Evolutionary conservation across 1,140 invertebrate genomes (phyloP).

Genomic region (Battus philenor): DNA sequence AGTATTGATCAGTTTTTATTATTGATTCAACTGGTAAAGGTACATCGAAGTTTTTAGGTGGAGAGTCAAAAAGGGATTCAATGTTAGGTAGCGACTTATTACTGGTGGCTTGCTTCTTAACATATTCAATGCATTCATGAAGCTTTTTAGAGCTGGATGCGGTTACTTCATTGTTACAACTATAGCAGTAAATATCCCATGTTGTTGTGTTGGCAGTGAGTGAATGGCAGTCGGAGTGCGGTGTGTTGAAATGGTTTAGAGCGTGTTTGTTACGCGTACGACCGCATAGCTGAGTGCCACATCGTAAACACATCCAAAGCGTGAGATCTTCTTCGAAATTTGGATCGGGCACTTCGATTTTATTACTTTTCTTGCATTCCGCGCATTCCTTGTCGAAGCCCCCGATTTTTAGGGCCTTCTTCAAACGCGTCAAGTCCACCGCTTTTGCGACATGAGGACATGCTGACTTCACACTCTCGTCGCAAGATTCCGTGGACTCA

Average conservation of each 20-base stretch:
- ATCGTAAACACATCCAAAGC: conserved; percentile 83
- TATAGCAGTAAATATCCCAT: conserved; percentile 87
- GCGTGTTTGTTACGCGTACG: conserved; percentile 84
- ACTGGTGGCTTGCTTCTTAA: conserved; percentile 74
- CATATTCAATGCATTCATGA: conserved; percentile 79
- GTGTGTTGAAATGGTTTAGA: conserved; percentile 84
- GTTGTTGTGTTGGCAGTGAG: conserved; percentile 83
- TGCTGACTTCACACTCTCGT: conserved; percentile 73
- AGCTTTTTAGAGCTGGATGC: conserved; percentile 79
- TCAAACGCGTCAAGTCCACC: conserved; percentile 79
- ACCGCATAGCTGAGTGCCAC: conserved; percentile 87
- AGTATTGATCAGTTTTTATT: conserved; percentile 38
- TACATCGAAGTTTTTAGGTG: conserved; percentile 37
- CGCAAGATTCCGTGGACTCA: conserved; percentile 79
- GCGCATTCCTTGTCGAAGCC: conserved; percentile 78
- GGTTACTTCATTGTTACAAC: conserved; percentile 79
- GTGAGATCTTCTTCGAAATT: conserved; percentile 79
- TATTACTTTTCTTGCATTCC: conserved; percentile 76
- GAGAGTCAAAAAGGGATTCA: conserved; percentile 41
- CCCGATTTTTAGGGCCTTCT: conserved; percentile 77
- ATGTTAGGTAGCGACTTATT: conserved; percentile 52
- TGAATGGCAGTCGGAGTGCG: conserved; percentile 85
- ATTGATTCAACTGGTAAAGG: conserved; percentile 45
- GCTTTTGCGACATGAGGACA: conserved; percentile 84
- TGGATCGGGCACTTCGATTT: conserved; percentile 43